A percentile compares a stretch with the other conserved stretches of the same genome.
These are phyloP conservation scores for Ridgeia piscesae DNA, from an alignment of 1,140 invertebrate species.

Conservation along the genomic window DNA sequence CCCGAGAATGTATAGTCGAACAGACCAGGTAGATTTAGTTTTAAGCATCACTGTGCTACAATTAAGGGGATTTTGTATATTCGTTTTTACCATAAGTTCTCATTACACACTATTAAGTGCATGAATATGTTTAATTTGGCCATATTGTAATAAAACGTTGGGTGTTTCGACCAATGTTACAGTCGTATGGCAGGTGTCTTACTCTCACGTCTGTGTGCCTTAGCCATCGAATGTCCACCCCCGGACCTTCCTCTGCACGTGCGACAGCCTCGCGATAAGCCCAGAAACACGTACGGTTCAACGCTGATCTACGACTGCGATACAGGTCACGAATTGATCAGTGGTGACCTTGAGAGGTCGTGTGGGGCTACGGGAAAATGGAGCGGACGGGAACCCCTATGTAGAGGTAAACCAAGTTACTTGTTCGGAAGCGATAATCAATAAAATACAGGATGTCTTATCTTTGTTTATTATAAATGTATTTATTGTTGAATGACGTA, in stretches of 20 bases:
- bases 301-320: background rate
- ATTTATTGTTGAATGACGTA: too few species aligned
- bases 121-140: too few species aligned
- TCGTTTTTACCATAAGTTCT: too few species aligned
- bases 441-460: background rate
- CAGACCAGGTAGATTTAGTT: too few species aligned
- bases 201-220: background rate
- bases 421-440: background rate
- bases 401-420: background rate
- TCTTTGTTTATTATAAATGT: too few species aligned
- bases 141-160: too few species aligned
- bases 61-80: too few species aligned
- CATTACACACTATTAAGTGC: too few species aligned
- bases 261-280: background rate
- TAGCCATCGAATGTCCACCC: background rate
- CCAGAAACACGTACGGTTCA: background rate
- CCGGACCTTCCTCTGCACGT: background rate
- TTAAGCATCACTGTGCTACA: too few species aligned
- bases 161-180: too few species aligned
- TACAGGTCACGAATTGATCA: background rate
- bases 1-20: too few species aligned
- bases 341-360: background rate
- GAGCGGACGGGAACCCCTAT: background rate
- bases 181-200: background rate
- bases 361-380: background rate